phyloP scores from a whole-genome alignment of 2,888 invertebrate genomes.

The Peribatodes rhomboidaria region DNA sequence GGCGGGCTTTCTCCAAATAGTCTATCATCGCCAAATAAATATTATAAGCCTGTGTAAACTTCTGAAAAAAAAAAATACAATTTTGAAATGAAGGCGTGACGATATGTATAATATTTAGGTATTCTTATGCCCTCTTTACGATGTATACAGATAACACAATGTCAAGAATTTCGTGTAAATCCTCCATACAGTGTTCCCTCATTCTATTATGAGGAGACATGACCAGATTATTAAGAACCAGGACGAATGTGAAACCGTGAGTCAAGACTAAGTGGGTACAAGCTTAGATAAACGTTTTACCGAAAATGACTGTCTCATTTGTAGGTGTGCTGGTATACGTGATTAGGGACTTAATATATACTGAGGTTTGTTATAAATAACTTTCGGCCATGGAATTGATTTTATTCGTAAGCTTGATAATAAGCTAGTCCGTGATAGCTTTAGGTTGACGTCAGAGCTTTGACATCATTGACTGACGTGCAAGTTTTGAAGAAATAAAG shows the following conservation, averaged over 20 bases:
- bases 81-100: neutral
- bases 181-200: conserved; percentile 42
- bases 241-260: conserved; percentile 30
- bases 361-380: neutral
- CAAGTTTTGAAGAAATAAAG: no score
- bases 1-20: no score
- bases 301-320: conserved; percentile 22
- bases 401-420: no score
- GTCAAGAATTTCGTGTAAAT: conserved; percentile 31
- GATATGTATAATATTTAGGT: neutral
- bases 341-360: conserved; percentile 22
- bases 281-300: conserved; percentile 23
- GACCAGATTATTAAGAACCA: conserved; percentile 45
- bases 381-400: neutral
- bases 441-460: no score
- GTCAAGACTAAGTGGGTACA: conserved; percentile 20
- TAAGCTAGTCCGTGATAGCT: no score
- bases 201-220: conserved; percentile 46
- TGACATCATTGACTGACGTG: no score
- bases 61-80: neutral
- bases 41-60: no score
- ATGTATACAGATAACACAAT: conserved; percentile 10
- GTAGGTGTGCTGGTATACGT: conserved; percentile 21
- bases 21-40: no score
- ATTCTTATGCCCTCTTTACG: neutral